Base-by-base conservation (phyloP, 2,888 invertebrate species). In the Nymphalis c-album region DNA sequence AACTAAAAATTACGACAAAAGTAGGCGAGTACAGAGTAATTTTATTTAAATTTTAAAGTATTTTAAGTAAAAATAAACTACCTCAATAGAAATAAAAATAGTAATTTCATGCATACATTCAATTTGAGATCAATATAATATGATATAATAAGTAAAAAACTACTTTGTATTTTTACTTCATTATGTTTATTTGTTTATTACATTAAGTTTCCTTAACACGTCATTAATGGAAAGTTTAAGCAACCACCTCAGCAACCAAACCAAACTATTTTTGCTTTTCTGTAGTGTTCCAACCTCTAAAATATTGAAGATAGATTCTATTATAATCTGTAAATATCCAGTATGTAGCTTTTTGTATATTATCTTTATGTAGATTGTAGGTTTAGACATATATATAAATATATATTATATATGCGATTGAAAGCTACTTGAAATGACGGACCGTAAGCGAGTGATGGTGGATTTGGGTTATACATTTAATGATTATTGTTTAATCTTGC, bases 391-490 rank as follows among this genome's bases (percentile, higher is more conserved):
- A 18, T 18, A 20, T 57, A 57, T 57, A 18, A n/a, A n/a, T 47
- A 48, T 57, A 47, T 31, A 18, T 57, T 67, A 57, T 20, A 26
- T 62, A 67, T 64, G 40, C 45, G 59, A 63, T 57, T 57, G 45
- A 50, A 63, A 64, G 67, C 55, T 65, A 67, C 61, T 70, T 73
- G 73, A 73, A 76, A 74, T 77, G 78, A 78, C 76, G 77, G 77
- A 73, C 74, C 71, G 72, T 69, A 70, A 70, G 65, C 74, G 73
- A 74, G 74, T 73, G 73, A 76, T 77, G 74, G 77, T 75, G 76
- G 74, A 74, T 74, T 73, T 72, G 64, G 68, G 69, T 70, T 73
- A 71, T 70, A 64, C 67, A 65, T 66, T 71, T 55, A 58, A 67
- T 70, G 60, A 69, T 64, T 70, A 67, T 50, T 59, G 60, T 68